A percentile compares a stretch with the other conserved stretches of the same genome.
These are phyloP conservation scores for Heliconius melpomene DNA, from an alignment of 1,140 invertebrate species.

Conservation along the genomic window DNA sequence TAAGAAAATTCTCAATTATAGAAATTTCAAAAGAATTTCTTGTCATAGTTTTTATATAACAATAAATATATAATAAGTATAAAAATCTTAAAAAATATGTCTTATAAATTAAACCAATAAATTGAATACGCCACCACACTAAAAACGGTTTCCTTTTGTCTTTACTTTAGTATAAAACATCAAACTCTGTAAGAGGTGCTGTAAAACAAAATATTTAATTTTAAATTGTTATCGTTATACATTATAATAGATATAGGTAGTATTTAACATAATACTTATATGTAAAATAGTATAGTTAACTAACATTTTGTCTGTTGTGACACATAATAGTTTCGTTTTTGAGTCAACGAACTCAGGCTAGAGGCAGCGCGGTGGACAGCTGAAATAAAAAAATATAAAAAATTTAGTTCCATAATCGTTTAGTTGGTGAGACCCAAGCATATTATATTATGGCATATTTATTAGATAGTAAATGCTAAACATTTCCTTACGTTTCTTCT, in stretches of 20 bases:
- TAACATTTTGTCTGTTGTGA: constrained; percentile 52
- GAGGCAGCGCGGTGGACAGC: constrained; percentile 63
- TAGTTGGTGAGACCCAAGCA: neutral
- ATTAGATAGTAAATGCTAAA: neutral
- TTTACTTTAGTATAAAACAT: constrained; percentile 56
- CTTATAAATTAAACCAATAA: neutral
- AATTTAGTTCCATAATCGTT: neutral
- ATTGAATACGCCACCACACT: neutral
- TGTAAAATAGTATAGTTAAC: constrained; percentile 29
- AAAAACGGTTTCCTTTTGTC: neutral
- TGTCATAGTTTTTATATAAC: neutral
- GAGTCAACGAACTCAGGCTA: constrained; percentile 59
- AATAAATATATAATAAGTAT: neutral
- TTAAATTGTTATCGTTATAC: neutral
- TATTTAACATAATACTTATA: neutral
- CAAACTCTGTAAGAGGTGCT: constrained; percentile 55
- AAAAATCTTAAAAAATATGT: constrained; percentile 14
- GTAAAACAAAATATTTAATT: constrained; percentile 43
- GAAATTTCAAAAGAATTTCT: constrained; percentile 5
- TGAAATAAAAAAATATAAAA: constrained; percentile 38
- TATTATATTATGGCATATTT: neutral
- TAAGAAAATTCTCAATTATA: neutral
- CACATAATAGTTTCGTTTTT: constrained; percentile 49
- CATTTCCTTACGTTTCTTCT: neutral
- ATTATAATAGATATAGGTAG: neutral